Evolutionary conservation across 2,113 vertebrate species (phyloP).

Genomic region (Spilogale gracilis): DNA sequence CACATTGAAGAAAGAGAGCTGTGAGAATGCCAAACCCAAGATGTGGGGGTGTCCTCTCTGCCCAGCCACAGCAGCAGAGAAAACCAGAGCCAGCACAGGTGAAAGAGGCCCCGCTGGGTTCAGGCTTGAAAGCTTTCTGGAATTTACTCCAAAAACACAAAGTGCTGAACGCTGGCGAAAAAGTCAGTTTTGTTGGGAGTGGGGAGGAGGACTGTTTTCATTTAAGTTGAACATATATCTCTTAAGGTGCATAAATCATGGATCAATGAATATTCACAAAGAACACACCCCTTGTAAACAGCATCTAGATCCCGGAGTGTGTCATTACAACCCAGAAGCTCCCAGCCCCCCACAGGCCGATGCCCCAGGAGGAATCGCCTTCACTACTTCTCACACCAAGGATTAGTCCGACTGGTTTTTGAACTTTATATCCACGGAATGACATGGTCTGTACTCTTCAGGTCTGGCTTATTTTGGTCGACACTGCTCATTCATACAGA

Average conservation of each 20-base stretch:
- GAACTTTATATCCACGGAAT: neutral
- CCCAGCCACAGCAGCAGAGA: neutral
- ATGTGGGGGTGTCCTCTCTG: neutral
- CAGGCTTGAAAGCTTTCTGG: neutral
- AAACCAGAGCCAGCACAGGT: neutral
- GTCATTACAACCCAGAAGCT: neutral
- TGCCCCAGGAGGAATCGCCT: neutral
- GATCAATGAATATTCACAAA: neutral
- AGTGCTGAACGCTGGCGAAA: neutral
- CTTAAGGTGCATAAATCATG: neutral
- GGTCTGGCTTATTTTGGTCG: neutral
- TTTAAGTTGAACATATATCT: neutral
- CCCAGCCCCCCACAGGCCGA: too few species aligned
- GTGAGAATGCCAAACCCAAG: neutral
- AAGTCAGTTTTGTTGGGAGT: too few species aligned
- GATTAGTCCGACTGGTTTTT: neutral
- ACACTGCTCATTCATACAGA: neutral
- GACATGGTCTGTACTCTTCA: neutral
- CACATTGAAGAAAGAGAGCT: neutral
- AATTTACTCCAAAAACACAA: neutral
- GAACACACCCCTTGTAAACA: neutral
- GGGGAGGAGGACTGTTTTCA: too few species aligned
- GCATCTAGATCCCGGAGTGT: neutral
- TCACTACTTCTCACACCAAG: neutral
- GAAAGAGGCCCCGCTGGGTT: neutral